Percentiles rank a stretch among this genome's conserved stretches.
Conservation (phyloP, 1,140 invertebrate genomes). For the Drosophila tani region DNA sequence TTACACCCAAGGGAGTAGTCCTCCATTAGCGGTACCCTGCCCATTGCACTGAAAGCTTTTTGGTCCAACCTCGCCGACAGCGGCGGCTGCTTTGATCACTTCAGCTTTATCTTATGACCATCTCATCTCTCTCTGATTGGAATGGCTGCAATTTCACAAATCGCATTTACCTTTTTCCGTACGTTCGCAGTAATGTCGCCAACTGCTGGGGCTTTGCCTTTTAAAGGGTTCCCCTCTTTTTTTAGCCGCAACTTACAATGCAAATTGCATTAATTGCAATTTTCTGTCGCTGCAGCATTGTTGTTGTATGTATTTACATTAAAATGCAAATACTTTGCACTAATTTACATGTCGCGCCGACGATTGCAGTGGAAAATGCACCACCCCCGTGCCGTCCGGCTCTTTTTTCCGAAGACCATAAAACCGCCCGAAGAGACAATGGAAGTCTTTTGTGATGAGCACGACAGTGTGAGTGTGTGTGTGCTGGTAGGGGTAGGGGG, state of each 20-base stretch:
- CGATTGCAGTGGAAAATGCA: slow-evolving; percentile 43
- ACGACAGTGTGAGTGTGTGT: background rate
- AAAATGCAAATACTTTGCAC: slow-evolving; percentile 74
- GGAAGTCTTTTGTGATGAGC: slow-evolving; percentile 58
- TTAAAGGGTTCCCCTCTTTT: slow-evolving; percentile 30
- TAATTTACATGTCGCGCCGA: slow-evolving; percentile 76
- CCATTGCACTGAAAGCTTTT: slow-evolving; percentile 24
- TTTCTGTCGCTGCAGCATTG: slow-evolving; percentile 33
- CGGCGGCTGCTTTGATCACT: slow-evolving; percentile 36
- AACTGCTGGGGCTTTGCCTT: slow-evolving; percentile 1
- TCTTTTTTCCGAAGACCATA: slow-evolving; percentile 2
- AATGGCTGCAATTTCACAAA: slow-evolving; percentile 50
- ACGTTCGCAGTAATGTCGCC: slow-evolving; percentile 25
- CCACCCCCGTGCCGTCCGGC: background rate
- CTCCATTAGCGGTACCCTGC: background rate
- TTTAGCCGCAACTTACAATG: slow-evolving; percentile 60
- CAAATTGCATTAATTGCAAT: slow-evolving; percentile 76
- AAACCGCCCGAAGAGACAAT: slow-evolving; percentile 49
- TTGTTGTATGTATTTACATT: slow-evolving; percentile 55
- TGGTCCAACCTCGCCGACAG: background rate
- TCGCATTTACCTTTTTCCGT: slow-evolving; percentile 43
- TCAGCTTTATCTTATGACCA: slow-evolving; percentile 41
- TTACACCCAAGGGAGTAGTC: background rate
- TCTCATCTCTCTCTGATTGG: slow-evolving; percentile 38
- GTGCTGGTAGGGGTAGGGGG: slow-evolving; percentile 22